Evolutionary conservation across 1,140 invertebrate genomes (phyloP).

Genomic region (Scylla paramamosain): DNA sequence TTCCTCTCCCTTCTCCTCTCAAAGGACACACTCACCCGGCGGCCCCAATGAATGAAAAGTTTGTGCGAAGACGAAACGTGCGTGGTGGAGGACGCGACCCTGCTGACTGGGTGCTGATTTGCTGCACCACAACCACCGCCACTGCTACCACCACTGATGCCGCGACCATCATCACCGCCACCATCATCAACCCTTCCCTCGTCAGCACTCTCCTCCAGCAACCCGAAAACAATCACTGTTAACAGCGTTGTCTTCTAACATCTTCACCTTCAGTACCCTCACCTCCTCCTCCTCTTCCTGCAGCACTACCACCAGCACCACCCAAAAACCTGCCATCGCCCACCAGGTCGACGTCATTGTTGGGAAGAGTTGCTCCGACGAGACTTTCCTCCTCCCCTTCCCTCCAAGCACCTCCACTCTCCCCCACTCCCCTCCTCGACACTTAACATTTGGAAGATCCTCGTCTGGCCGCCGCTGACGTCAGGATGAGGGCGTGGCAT

Average conservation of each 20-base stretch:
- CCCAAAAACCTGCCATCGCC: background rate
- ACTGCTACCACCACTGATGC: background rate
- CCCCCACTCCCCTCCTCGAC: background rate
- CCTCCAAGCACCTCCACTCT: background rate
- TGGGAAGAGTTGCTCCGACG: background rate
- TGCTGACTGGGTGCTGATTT: background rate
- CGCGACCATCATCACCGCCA: background rate
- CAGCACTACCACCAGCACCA: background rate
- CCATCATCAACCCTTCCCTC: background rate
- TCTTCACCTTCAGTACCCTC: background rate
- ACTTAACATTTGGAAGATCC: constrained; percentile 4
- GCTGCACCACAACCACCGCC: background rate
- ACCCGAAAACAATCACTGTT: no score
- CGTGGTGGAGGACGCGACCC: background rate
- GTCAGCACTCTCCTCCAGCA: background rate
- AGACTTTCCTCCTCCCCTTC: background rate
- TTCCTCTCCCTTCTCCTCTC: background rate
- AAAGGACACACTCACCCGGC: background rate
- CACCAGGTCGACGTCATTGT: background rate
- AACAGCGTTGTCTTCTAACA: background rate
- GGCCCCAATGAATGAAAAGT: background rate
- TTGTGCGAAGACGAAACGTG: background rate
- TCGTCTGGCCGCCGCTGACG: background rate
- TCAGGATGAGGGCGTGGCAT: background rate
- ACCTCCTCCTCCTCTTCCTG: background rate